Evolutionary conservation across 1,140 invertebrate species (phyloP), one percentile per base, ranked within the genome.

Genomic region (Hesperophylax magnus): DNA sequence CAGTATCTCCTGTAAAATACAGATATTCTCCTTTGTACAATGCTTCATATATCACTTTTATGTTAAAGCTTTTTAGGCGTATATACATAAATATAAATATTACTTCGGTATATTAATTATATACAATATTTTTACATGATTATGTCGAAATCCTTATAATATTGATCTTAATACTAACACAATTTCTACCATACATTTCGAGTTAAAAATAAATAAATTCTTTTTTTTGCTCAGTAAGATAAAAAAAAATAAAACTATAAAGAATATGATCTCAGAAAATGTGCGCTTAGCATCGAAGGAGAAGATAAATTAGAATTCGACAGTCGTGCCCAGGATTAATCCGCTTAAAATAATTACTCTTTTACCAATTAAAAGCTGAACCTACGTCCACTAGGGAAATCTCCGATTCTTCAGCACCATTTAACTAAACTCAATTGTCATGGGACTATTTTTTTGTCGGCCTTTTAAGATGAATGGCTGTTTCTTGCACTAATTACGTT

Each of bases 281-380:
- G n/a, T 24, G 11, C 22, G 24, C 27, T n/a, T 17, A 31, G 17
- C 63, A n/a, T 17, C 5, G 14, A 34, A 34, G 63, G 15, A 67
- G 17, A 34, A 61, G 31, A 31, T 31, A 22, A 65, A 27, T 67
- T 67, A 15, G 63, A 17, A 27, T 67, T 31, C 63, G 63, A 31
- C 63, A 67, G 31, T 11, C 27, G 63, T 47, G 39, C 39, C 39
- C 14, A 47, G 39, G 39, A 9, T 1, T 67, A 67, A 67, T 67
- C 63, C 63, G 63, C 63, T 27, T 67, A 67, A 67, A 67, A 67
- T 67, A 67, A 67, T 67, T 67, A 67, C 22, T 67, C 17, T 67
- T 27, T n/a, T 34, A 67, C 22, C 63, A 31, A 67, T 67, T 67
- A 67, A 67, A 67, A 61, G 31, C 22, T 31, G 11, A 27, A 6